phyloP scores from a whole-genome alignment of 2,113 vertebrate species.

The Camelus bactrianus region DNA sequence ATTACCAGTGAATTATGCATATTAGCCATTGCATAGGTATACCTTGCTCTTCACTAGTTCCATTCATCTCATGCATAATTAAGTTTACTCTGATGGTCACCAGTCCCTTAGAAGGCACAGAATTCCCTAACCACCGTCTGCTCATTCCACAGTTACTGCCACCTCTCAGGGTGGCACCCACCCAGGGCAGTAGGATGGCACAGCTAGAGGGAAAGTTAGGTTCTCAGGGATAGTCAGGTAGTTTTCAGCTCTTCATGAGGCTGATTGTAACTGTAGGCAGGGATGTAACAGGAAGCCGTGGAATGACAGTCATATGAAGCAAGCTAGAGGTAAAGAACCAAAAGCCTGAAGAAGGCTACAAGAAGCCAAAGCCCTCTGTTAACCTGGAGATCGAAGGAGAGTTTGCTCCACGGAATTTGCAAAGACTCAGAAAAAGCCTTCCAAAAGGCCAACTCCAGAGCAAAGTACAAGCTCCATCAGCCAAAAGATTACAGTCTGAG shows the following conservation, averaged over 20 bases:
- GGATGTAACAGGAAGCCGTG: background rate
- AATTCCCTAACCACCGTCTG: background rate
- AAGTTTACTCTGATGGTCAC: background rate
- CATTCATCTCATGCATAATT: background rate
- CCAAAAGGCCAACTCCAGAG: background rate
- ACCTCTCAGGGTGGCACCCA: background rate
- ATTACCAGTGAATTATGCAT: background rate
- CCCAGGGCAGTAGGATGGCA: background rate
- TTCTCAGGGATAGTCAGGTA: background rate
- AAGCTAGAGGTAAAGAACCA: background rate
- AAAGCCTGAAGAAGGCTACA: background rate
- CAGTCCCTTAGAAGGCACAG: background rate
- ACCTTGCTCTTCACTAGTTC: background rate
- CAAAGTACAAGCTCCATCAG: background rate
- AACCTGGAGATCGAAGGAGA: background rate
- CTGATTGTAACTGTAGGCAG: background rate
- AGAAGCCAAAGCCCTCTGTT: background rate
- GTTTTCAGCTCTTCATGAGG: background rate
- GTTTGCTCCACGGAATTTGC: background rate
- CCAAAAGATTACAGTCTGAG: background rate
- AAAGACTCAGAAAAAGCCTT: background rate
- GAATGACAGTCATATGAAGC: background rate
- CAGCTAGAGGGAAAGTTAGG: background rate
- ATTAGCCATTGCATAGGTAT: background rate
- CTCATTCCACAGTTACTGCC: background rate